Evolutionary conservation across 2,113 vertebrate species (phyloP).

Genomic region (Poeciliopsis occidentalis): DNA sequence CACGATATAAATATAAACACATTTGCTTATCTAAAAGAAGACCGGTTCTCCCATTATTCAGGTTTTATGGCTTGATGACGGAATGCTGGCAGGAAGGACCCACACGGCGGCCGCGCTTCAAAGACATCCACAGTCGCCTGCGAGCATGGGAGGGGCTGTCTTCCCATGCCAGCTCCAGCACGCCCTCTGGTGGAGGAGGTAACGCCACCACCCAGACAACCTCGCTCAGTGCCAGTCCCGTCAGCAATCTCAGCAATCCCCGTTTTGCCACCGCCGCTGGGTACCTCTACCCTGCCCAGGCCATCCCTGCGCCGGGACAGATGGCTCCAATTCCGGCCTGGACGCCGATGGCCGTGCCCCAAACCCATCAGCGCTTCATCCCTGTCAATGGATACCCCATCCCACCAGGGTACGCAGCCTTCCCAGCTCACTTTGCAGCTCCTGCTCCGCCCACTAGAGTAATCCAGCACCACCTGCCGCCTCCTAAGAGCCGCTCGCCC

Average conservation of each 20-base stretch:
- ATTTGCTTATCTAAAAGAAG: no score
- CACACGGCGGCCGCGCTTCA: conserved; percentile 89
- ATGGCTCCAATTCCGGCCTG: conserved; percentile 84
- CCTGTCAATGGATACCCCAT: conserved; percentile 97
- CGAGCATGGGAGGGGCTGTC: conserved; percentile 96
- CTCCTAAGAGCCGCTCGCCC: conserved; percentile 96
- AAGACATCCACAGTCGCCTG: conserved; percentile 92
- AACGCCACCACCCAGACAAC: conserved; percentile 99
- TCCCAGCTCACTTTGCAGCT: conserved; percentile 87
- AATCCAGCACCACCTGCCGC: conserved; percentile 95
- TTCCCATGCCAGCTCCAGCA: conserved; percentile 95
- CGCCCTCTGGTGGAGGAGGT: conserved; percentile 93
- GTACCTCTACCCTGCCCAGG: conserved; percentile 91
- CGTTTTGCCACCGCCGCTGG: conserved; percentile 87
- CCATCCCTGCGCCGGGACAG: conserved; percentile 84
- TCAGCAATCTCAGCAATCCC: conserved; percentile 96
- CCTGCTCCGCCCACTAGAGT: conserved; percentile 84
- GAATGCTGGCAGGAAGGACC: conserved; percentile 99
- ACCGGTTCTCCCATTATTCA: conserved; percentile 23
- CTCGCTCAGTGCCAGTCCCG: conserved; percentile 95
- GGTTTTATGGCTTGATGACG: conserved; percentile 94
- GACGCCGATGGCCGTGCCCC: conserved; percentile 81
- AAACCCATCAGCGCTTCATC: conserved; percentile 91
- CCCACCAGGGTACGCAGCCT: conserved; percentile 93
- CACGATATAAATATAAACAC: no score